Percentiles rank a stretch among this genome's conserved stretches.
Conservation (phyloP, 2,888 invertebrate species). For the Aporophyla lueneburgensis region DNA sequence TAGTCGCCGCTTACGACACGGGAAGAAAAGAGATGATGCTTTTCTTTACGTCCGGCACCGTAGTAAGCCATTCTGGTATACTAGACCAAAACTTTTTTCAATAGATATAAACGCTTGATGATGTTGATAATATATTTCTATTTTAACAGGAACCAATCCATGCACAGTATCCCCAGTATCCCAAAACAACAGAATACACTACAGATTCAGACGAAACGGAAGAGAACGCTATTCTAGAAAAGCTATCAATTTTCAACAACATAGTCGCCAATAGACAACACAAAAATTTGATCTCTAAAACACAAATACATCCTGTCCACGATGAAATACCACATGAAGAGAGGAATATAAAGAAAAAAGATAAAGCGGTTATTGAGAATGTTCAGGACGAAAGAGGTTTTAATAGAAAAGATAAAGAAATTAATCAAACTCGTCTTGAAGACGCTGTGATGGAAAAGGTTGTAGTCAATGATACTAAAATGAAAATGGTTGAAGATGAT, state of each 20-base stretch:
- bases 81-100: too few species aligned
- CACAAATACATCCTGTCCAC: conserved; percentile 84
- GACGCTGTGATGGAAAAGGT: neutral
- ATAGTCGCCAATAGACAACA: conserved; percentile 77
- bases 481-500: conserved; percentile 25
- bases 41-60: too few species aligned
- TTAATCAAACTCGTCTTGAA: conserved; percentile 15
- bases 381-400: conserved; percentile 4
- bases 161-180: conserved; percentile 67
- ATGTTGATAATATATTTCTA: neutral
- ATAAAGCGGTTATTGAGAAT: conserved; percentile 74
- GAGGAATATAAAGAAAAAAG: conserved; percentile 85
- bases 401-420: conserved; percentile 11
- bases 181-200: conserved; percentile 45
- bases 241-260: conserved; percentile 84
- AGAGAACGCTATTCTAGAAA: conserved; percentile 80
- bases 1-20: too few species aligned
- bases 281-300: conserved; percentile 77
- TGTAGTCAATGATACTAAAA: conserved; percentile 6
- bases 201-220: conserved; percentile 69
- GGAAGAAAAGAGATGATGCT: too few species aligned
- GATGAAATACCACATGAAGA: conserved; percentile 80
- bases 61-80: too few species aligned
- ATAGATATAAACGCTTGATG: too few species aligned
- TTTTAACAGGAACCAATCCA: conserved; percentile 80